Evolutionary conservation across 2,888 invertebrate genomes (phyloP).

Genomic region (Agrilus mali): DNA sequence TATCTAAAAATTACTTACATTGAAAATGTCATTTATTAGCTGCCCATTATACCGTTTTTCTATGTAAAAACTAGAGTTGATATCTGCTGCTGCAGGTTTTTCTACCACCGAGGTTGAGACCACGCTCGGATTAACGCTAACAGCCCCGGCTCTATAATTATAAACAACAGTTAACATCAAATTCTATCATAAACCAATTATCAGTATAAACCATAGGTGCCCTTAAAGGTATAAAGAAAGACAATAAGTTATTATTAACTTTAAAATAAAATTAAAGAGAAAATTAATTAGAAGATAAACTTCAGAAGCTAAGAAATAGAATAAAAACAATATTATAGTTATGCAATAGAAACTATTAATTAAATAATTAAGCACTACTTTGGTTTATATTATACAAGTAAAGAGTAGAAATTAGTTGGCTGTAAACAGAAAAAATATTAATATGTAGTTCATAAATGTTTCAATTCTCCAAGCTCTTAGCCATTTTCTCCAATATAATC

Average conservation of each 20-base stretch:
- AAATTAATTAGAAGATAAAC: not conserved
- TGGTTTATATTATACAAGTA: too few species aligned
- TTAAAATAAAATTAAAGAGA: not conserved
- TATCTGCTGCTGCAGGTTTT: constrained; percentile 4
- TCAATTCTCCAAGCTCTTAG: too few species aligned
- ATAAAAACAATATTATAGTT: too few species aligned
- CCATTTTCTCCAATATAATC: too few species aligned
- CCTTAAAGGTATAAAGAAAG: not conserved
- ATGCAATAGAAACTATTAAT: too few species aligned
- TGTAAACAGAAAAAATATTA: too few species aligned
- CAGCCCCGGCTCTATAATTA: not conserved
- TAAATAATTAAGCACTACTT: too few species aligned
- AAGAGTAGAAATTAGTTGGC: too few species aligned
- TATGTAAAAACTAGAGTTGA: constrained; percentile 2
- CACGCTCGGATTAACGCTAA: constrained; percentile 2
- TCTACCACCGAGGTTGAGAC: constrained; percentile 2
- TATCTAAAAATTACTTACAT: constrained; percentile 6
- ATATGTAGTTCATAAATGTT: too few species aligned
- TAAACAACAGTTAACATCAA: not conserved
- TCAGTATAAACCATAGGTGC: too few species aligned
- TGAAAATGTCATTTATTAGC: constrained; percentile 9
- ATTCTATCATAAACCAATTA: not conserved
- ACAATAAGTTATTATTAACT: not conserved
- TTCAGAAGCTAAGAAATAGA: not conserved
- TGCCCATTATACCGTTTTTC: constrained; percentile 7